Base-by-base conservation (phyloP, 35 echinoderm and acorn worm genomes). In the Stichopus chloronotus region DNA sequence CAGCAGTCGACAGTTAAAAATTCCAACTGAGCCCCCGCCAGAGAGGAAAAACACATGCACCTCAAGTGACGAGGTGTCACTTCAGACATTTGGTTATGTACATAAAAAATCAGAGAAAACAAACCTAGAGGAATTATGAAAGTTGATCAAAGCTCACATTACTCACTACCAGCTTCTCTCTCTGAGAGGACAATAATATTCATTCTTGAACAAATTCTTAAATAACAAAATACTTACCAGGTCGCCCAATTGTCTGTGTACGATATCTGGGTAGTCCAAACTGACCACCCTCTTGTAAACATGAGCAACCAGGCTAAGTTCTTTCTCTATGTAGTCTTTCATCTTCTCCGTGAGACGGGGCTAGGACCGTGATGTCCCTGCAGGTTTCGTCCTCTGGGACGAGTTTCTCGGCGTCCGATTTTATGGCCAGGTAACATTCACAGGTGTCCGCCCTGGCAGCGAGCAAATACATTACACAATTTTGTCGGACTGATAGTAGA, bases 221-320 rank as follows among this genome's bases (percentile, higher is more conserved):
- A 19, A 24, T n/a, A 0, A n/a, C 22, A 74, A 20, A n/a, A 74
- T 30, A 7, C 90, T 79, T 65, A 91, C 90, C 90, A 91, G 58
- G 7, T 91, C 71, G 7, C 71, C 90, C 17, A 91, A 14, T n/a
- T 91, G 90, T 53, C 69, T 91, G 69, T 91, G 90, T 52, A 91
- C 30, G 21, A 91, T 91, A 79, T 91, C 90, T 11, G 10, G 74
- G 53, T 78, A 91, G 52, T 91, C 90, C 59, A 91, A 16, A 59
- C 30, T 77, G 19, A 77, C 76, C 16, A 79, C 52, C 79, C 56
- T 53, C 58, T 91, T 91, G 74, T 91, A 91, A 10, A 91, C 76
- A 55, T 91, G 90, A 17, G 90, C 56, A 16, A 91, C 21, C n/a
- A 72, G 55, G 5, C 21, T 16, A 7, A 79, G 53, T 9, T 91